Percentiles rank a stretch among this genome's conserved stretches.
These are phyloP conservation scores for Acanthosepion pharaonis DNA, from an alignment of 2,888 invertebrate species.

Conservation along the genomic window DNA sequence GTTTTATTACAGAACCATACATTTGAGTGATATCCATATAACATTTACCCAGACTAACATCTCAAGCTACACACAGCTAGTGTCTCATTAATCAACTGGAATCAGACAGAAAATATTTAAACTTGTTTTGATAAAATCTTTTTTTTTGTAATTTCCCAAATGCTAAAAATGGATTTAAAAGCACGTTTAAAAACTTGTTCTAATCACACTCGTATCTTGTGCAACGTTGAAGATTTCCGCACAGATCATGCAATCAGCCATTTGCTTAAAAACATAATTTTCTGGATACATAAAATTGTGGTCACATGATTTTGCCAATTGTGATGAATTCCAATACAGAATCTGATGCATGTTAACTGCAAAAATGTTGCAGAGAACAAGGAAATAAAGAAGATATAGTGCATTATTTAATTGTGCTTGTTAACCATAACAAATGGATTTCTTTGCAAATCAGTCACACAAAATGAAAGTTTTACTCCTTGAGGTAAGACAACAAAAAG, in stretches of 20 bases:
- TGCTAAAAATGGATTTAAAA: background rate
- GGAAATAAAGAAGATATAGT: background rate
- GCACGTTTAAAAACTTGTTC: constrained; percentile 13
- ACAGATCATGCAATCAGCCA: background rate
- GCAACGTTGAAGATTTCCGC: background rate
- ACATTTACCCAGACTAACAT: background rate
- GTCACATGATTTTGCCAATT: background rate
- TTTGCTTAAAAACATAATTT: background rate
- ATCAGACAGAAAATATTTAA: background rate
- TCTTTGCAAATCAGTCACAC: background rate
- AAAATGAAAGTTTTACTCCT: background rate
- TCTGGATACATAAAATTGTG: background rate
- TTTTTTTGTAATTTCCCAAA: no score
- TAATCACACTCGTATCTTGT: background rate
- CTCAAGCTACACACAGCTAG: background rate
- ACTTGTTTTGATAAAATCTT: no score
- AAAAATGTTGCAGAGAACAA: background rate
- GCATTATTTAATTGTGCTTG: background rate
- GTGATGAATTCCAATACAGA: background rate
- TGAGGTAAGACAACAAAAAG: background rate
- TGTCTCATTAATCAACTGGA: background rate
- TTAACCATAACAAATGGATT: background rate
- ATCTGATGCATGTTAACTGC: background rate
- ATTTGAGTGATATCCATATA: background rate
- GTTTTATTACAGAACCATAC: background rate